Base-by-base conservation (phyloP, 2,888 invertebrate genomes). In the Serripes groenlandicus region DNA sequence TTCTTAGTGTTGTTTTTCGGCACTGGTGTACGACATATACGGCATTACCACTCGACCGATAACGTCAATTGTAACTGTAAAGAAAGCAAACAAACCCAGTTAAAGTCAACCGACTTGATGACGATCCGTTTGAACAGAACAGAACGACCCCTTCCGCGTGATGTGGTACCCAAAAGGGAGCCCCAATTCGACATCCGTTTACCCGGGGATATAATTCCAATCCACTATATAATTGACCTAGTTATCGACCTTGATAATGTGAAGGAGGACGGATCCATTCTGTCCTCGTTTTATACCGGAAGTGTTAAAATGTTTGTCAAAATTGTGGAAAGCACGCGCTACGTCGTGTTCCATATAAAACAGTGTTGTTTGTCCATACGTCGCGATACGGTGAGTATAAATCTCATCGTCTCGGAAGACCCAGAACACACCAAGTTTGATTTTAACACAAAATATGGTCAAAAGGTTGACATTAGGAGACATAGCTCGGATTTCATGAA, bases 201-300 rank as follows among this genome's bases (percentile, higher is more conserved):
- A 26, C 91, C 92, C 1, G 71, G 88, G 21, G 77, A 85, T 26
- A 73, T 92, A 9, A 78, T 90, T 21, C 92, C 92, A 1, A 68
- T 83, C 2, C 87, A 89, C 75, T 92, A 92, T 80, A 88, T 90
- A 28, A 77, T 92, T 5, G 85, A 89, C 56, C 75, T 92, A 34
- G 78, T 81, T 58, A 77, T 92, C 5, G 86, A 90, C 66, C 74
- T 92, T 60, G 78, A 83, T 15, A 86, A 88, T 15, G 85, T 64
- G 35, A 64, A 37, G n/a, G 64, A 64, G 3, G 64, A 37, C 32
- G 35, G 37, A n/a, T 64, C 64, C 9, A n/a, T 64, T 11, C 28
- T 60, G 23, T 23, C 11, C 7, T 28, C 80, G 28, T 71, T 58
- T 4, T 92, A 89, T 70, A 49, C 71, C 0, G 92, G 92, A 21